Base-by-base conservation (phyloP, 1,140 invertebrate genomes). In the Papilio xuthus region DNA sequence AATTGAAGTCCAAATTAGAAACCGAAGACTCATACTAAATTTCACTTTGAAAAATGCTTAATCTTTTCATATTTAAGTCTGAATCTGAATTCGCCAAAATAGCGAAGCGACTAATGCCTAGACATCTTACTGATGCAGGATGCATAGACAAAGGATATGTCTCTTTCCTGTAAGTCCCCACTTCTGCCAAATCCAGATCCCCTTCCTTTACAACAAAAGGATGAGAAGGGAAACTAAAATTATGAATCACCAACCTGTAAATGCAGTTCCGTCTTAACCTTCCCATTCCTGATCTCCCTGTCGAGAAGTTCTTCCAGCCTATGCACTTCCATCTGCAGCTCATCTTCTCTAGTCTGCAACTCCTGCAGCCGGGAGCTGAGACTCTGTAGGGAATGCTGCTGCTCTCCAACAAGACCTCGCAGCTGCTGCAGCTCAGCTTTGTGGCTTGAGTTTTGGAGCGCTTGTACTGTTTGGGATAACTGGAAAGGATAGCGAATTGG, bases 241-340 rank as follows among this genome's bases (percentile, higher is more conserved):
- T n/a, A n/a, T n/a, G n/a, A n/a, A n/a, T n/a, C 4, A 81, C 80
- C 78, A 63, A 94, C 91, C 83, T 89, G 84, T 23, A 84, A 77
- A 88, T 93, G 87, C 77, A 85, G 82, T 75, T 89, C 86, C 8
- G 93, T 91, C 67, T 86, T 91, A 42, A 92, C 90, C 70, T 86
- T 88, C 18, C 80, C 75, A 1, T 86, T 83, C n/a, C 72, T 78
- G 4, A 81, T 82, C 42, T 93, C 88, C 28, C 86, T 91, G 53
- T 92, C 92, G 78, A 94, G 63, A 28, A 94, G 79, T 15, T 94
- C 91, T 69, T 91, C 90, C 9, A 94, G 81, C 37, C 90, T 81
- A 32, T 92, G 90, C 0, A 92, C 84, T 60, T 93, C 92, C 0
- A 92, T 72, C 70, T 91, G 91, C n/a, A 93, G 78, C 0, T 88